Evolutionary conservation across 2,888 invertebrate genomes (phyloP).

Genomic region (Dioctria rufipes): DNA sequence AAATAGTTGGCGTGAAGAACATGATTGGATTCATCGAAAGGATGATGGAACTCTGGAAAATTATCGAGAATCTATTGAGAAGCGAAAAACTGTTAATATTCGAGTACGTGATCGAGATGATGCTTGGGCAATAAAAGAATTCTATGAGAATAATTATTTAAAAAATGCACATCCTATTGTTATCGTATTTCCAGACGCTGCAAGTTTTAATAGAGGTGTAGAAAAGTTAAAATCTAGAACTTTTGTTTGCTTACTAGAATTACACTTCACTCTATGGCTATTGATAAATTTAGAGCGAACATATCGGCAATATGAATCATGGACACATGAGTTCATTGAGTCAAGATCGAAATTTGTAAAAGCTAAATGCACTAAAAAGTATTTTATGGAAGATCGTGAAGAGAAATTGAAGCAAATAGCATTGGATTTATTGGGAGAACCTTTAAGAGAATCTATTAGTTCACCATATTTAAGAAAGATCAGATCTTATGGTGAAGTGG

Average conservation of each 20-base stretch:
- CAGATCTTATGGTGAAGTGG: conserved; percentile 64
- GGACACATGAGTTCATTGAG: conserved; percentile 66
- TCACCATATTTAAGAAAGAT: conserved; percentile 63
- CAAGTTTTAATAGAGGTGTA: conserved; percentile 65
- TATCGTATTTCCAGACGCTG: conserved; percentile 66
- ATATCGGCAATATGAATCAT: conserved; percentile 65
- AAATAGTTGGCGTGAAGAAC: conserved; percentile 67
- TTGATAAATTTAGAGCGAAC: conserved; percentile 66
- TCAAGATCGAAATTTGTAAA: conserved; percentile 66
- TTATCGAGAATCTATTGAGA: conserved; percentile 60
- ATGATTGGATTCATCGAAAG: conserved; percentile 69
- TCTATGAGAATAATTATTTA: conserved; percentile 67
- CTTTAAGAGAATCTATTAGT: conserved; percentile 64
- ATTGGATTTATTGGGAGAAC: conserved; percentile 61
- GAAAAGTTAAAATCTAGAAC: conserved; percentile 67
- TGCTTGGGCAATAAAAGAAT: conserved; percentile 69
- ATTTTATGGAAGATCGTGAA: conserved; percentile 67
- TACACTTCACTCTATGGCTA: conserved; percentile 68
- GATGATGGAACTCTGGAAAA: conserved; percentile 64
- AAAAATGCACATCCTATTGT: conserved; percentile 66
- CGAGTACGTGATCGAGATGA: conserved; percentile 67
- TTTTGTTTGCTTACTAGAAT: conserved; percentile 67
- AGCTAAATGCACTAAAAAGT: conserved; percentile 67
- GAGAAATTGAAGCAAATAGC: conserved; percentile 63
- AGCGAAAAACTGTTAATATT: conserved; percentile 60